phyloP scores from a whole-genome alignment of 1,140 invertebrate species.

The Delia radicum region DNA sequence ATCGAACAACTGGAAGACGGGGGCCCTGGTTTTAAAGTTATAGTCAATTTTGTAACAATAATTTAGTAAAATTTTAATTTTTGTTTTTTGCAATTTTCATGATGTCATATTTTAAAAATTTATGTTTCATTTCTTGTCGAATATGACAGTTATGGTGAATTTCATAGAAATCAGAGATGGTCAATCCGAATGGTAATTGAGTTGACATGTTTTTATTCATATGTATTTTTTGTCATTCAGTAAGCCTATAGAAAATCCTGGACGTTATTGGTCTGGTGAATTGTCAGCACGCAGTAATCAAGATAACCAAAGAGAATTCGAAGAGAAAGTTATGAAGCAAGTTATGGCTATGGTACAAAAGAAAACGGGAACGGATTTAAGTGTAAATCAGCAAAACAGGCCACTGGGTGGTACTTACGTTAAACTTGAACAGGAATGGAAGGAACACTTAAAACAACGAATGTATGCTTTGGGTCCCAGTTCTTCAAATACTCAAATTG shows the following conservation, averaged over 20 bases:
- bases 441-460: constrained; percentile 59
- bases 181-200: no score
- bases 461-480: constrained; percentile 25
- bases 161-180: no score
- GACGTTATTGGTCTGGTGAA: constrained; percentile 70
- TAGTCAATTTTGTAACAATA: no score
- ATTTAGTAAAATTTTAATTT: no score
- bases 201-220: no score
- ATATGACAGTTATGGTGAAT: no score
- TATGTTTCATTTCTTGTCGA: no score
- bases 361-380: constrained; percentile 47
- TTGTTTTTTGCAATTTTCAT: no score
- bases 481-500: not conserved
- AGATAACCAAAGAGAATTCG: constrained; percentile 78
- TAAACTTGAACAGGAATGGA: constrained; percentile 71
- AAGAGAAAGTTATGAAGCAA: constrained; percentile 71
- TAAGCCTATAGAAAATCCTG: constrained; percentile 33
- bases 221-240: not conserved
- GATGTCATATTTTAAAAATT: no score
- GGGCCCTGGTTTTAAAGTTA: no score
- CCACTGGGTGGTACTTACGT: constrained; percentile 68
- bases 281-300: constrained; percentile 78
- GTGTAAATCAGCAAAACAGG: constrained; percentile 33
- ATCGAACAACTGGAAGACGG: no score
- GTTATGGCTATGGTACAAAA: constrained; percentile 65